Conservation (phyloP, 2,888 invertebrate genomes). For the Branchipolynoe longqiensis region DNA sequence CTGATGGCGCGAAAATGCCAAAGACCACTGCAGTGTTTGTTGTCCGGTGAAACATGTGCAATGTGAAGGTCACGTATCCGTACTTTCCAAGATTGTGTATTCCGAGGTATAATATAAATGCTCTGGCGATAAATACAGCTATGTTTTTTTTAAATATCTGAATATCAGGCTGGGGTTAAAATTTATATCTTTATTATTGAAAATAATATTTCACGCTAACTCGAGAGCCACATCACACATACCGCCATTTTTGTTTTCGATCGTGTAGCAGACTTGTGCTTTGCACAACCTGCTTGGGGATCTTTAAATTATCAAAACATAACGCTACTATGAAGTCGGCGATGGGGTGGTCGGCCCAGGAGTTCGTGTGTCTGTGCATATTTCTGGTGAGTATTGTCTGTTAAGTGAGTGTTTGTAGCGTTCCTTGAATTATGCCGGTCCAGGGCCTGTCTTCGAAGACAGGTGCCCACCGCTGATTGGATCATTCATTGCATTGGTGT, state of each 20-base stretch:
- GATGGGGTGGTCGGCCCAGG: constrained; percentile 29
- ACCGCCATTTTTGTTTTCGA: constrained; percentile 52
- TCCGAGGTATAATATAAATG: too few relatives aligned
- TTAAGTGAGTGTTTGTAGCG: neutral
- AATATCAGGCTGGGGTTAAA: too few relatives aligned
- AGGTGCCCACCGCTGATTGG: constrained; percentile 37
- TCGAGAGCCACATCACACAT: constrained; percentile 46
- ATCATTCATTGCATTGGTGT: neutral
- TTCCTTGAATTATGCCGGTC: constrained; percentile 4
- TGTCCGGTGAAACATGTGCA: too few relatives aligned
- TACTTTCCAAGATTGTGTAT: too few relatives aligned
- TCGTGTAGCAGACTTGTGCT: constrained; percentile 37
- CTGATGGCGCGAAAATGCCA: too few relatives aligned
- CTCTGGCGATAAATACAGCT: too few relatives aligned
- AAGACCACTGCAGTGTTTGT: too few relatives aligned
- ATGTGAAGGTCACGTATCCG: too few relatives aligned
- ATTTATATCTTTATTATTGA: too few relatives aligned
- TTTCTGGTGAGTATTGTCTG: neutral
- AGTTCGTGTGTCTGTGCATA: constrained; percentile 2
- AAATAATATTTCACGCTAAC: neutral
- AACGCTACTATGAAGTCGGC: constrained; percentile 8
- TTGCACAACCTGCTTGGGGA: neutral
- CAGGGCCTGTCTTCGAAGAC: neutral
- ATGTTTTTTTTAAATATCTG: too few relatives aligned
- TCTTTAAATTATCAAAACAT: neutral